A percentile compares a stretch with the other conserved stretches of the same genome.
Evolutionary conservation across 2,797 vertebrate species (phyloP).

Genomic region (Petrocephalus schoutedeni): DNA sequence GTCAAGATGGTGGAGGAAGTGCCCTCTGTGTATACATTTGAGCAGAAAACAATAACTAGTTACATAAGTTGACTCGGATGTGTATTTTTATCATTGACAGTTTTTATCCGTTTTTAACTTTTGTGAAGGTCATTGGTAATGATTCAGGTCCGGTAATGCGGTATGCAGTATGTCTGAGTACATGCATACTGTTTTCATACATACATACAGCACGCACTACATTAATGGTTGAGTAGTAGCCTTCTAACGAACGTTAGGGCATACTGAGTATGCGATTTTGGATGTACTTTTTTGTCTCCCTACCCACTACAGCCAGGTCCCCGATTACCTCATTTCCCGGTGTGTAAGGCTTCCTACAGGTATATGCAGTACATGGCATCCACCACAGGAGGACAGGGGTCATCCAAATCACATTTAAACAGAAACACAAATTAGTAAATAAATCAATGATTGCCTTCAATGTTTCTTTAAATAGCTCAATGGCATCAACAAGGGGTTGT

Average conservation of each 20-base stretch:
- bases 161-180: background rate
- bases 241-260: background rate
- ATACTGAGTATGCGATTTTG: background rate
- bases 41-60: background rate
- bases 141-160: background rate
- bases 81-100: background rate
- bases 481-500: background rate
- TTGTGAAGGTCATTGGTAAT: background rate
- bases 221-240: background rate
- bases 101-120: background rate
- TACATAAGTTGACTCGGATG: background rate
- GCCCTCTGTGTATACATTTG: background rate
- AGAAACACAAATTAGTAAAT: background rate
- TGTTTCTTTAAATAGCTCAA: background rate
- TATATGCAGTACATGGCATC: background rate
- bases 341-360: background rate
- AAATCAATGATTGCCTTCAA: background rate
- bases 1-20: too few relatives aligned
- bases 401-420: background rate
- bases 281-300: background rate
- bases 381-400: background rate
- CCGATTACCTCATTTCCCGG: background rate
- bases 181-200: too few relatives aligned
- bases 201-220: too few relatives aligned
- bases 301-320: background rate